Evolutionary conservation across 2,797 vertebrate genomes (phyloP).

Genomic region (Chaenodraco wilsoni): DNA sequence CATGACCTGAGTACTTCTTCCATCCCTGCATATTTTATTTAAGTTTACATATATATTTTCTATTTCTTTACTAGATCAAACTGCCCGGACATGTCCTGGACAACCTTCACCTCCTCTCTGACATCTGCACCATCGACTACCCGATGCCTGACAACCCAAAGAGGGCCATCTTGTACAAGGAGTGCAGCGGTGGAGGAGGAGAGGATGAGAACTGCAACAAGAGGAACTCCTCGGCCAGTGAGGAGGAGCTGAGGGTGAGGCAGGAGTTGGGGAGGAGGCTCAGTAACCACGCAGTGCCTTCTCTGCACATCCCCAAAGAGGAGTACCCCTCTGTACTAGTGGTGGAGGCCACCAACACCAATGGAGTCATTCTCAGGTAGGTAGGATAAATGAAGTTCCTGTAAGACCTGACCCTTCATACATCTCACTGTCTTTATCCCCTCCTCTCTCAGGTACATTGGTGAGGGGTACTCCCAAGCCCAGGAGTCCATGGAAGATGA

Average conservation of each 20-base stretch:
- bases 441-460: conserved; percentile 88
- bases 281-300: conserved; percentile 81
- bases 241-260: conserved; percentile 69
- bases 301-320: conserved; percentile 89
- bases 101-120: conserved; percentile 88
- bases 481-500: conserved; percentile 95
- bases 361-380: conserved; percentile 91
- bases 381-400: not conserved
- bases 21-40: not conserved
- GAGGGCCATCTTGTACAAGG: conserved; percentile 93
- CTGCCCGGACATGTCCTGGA: conserved; percentile 89
- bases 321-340: conserved; percentile 93
- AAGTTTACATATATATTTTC: not conserved
- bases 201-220: conserved; percentile 81
- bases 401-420: not conserved
- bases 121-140: conserved; percentile 91
- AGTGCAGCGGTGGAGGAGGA: conserved; percentile 61
- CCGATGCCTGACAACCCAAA: conserved; percentile 90
- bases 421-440: not conserved
- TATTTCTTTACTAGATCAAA: conserved; percentile 77
- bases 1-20: no score
- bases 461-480: conserved; percentile 92
- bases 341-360: conserved; percentile 91
- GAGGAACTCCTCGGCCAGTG: conserved; percentile 51
- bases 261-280: conserved; percentile 66